phyloP scores from a whole-genome alignment of 2,113 vertebrate species.

The Rhadina sibilatrix region DNA sequence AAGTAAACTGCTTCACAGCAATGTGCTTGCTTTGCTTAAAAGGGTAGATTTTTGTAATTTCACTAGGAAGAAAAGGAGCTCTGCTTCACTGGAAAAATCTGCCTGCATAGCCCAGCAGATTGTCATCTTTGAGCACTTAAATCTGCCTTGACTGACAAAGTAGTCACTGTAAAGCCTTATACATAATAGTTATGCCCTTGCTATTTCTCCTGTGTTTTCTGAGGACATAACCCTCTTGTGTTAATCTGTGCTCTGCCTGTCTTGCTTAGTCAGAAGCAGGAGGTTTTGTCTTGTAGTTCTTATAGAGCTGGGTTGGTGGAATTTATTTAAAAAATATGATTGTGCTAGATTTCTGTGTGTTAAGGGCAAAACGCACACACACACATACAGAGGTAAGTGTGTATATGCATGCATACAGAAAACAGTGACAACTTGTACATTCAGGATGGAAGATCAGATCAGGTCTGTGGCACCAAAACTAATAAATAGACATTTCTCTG shows the following conservation, averaged over 20 bases:
- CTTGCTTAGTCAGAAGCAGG: neutral
- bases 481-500: neutral
- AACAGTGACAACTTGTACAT: neutral
- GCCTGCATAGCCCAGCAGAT: neutral
- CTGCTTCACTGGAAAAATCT: neutral
- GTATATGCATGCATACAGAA: neutral
- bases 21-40: neutral
- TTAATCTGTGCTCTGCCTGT: neutral
- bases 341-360: neutral
- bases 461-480: neutral
- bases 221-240: neutral
- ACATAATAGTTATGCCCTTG: neutral
- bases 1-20: neutral
- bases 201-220: neutral
- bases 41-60: neutral
- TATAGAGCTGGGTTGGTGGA: neutral
- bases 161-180: neutral
- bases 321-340: neutral
- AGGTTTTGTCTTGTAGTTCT: neutral
- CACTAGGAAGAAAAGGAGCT: neutral
- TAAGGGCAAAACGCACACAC: neutral
- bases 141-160: neutral
- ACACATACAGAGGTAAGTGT: accelerated
- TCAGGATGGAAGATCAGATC: neutral
- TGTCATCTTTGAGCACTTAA: neutral